Conservation (phyloP, 2,888 invertebrate species). For the Mechanitis mazaeus region DNA sequence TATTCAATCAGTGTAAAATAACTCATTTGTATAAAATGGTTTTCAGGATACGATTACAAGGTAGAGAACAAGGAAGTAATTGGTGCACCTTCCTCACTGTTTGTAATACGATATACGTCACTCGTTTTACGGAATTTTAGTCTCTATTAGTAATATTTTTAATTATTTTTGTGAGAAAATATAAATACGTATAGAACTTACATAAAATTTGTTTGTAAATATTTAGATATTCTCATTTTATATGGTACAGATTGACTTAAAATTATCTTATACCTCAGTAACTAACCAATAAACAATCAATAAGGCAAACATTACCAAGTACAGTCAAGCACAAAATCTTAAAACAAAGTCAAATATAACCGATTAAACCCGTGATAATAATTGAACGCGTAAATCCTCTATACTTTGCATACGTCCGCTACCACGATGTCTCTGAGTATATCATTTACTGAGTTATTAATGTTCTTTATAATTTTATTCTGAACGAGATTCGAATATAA, state of each 20-base stretch:
- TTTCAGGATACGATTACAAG: slow-evolving; percentile 6
- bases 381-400: slow-evolving; percentile 51
- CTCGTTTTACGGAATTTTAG: not conserved
- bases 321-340: slow-evolving; percentile 11
- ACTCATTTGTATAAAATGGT: not conserved
- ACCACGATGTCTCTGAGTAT: slow-evolving; percentile 49
- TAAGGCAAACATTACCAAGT: not conserved
- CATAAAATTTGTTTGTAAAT: too few relatives aligned
- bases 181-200: too few relatives aligned
- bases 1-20: not conserved
- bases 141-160: too few relatives aligned
- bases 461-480: slow-evolving; percentile 68
- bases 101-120: not conserved
- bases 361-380: slow-evolving; percentile 32
- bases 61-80: not conserved
- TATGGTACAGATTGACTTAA: too few relatives aligned
- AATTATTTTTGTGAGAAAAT: too few relatives aligned
- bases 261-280: too few relatives aligned
- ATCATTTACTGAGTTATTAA: slow-evolving; percentile 66
- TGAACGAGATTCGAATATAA: slow-evolving; percentile 63
- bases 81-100: slow-evolving; percentile 1
- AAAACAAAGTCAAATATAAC: slow-evolving; percentile 21
- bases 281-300: too few relatives aligned
- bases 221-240: too few relatives aligned
- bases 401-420: slow-evolving; percentile 49